phyloP scores from a whole-genome alignment of 1,140 invertebrate species.

The Trichoplusia ni region DNA sequence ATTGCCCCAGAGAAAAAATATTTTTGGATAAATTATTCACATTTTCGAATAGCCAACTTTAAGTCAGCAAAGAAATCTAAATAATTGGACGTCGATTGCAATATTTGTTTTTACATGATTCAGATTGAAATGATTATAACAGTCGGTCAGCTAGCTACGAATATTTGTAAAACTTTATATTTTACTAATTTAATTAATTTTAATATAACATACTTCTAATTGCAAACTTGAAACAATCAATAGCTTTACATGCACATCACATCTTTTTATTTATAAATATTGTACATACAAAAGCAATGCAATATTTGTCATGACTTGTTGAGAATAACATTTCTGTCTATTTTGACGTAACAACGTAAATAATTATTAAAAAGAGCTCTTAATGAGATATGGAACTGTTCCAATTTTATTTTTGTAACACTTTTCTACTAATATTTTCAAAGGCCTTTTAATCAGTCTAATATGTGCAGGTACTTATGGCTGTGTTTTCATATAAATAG shows the following conservation, averaged over 20 bases:
- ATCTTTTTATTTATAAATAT: background rate
- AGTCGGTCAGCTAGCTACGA: no score
- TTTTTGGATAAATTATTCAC: no score
- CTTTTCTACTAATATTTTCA: background rate
- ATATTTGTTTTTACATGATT: no score
- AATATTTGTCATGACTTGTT: conserved; percentile 1
- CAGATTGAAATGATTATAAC: no score
- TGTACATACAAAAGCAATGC: conserved; percentile 18
- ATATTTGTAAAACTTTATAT: no score
- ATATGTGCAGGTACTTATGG: background rate
- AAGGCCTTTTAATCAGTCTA: background rate
- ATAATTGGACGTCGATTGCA: no score
- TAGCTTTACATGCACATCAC: background rate
- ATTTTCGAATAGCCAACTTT: no score
- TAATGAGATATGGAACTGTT: conserved; percentile 10
- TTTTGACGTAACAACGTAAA: background rate
- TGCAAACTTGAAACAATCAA: background rate
- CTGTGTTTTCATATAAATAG: no score
- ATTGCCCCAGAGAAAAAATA: no score
- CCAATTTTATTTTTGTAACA: background rate
- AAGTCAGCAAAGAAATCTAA: no score
- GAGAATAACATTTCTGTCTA: background rate
- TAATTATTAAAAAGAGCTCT: conserved; percentile 4
- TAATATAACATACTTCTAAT: no score
- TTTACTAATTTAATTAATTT: no score